A percentile compares a stretch with the other conserved stretches of the same genome.
phyloP scores from a whole-genome alignment of 2,888 invertebrate genomes.

The Nephrocerus scutellatus region DNA sequence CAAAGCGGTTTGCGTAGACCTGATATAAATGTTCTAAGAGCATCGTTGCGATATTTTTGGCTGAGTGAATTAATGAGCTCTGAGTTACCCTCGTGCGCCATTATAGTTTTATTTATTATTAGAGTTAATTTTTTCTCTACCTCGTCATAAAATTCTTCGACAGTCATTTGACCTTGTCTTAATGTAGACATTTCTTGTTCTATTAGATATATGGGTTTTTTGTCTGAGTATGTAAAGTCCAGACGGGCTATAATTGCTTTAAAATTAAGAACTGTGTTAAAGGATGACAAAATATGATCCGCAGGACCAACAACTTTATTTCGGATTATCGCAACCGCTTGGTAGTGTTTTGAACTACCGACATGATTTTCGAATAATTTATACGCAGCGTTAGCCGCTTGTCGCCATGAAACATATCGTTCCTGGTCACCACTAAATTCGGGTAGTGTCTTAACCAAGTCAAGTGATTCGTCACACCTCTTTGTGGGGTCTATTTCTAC shows the following conservation, averaged over 20 bases:
- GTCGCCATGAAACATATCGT: no score
- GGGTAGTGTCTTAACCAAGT: no score
- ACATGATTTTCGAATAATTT: no score
- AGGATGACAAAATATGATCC: no score
- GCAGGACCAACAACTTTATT: no score
- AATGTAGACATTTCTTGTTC: slow-evolving; percentile 7
- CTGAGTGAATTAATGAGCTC: slow-evolving; percentile 3
- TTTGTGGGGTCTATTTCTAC: no score
- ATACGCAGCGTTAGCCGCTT: no score
- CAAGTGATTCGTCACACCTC: no score
- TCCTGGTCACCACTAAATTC: no score
- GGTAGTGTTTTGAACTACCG: no score
- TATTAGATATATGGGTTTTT: not conserved
- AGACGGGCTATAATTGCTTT: not conserved
- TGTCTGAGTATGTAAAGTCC: not conserved
- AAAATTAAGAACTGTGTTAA: not conserved
- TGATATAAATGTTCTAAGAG: slow-evolving; percentile 10
- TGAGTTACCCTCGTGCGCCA: slow-evolving; percentile 1
- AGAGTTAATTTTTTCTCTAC: slow-evolving; percentile 5
- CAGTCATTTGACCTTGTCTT: slow-evolving; percentile 1
- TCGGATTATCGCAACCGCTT: no score
- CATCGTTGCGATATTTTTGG: slow-evolving; percentile 9
- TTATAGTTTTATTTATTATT: slow-evolving; percentile 8
- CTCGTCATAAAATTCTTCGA: slow-evolving; percentile 6
- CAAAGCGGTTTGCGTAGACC: slow-evolving; percentile 5